Percentiles rank a stretch among this genome's conserved stretches.
phyloP scores from a whole-genome alignment of 2,888 invertebrate species.

The Nysson spinosus region DNA sequence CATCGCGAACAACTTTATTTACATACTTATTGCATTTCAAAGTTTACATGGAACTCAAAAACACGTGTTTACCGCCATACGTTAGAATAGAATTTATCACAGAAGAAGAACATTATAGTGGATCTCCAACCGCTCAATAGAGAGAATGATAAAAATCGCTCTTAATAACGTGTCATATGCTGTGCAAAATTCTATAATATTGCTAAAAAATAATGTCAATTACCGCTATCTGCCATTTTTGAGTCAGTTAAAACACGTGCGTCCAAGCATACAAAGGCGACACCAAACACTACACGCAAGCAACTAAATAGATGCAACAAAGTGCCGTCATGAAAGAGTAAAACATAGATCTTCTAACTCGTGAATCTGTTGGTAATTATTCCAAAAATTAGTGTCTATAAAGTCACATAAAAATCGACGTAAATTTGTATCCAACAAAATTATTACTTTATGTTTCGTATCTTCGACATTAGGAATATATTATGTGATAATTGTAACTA shows the following conservation, averaged over 20 bases:
- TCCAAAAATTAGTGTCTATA: too few species aligned
- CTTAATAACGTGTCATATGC: background rate
- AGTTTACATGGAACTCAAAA: conserved; percentile 7
- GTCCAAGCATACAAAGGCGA: conserved; percentile 8
- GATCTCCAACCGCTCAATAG: background rate
- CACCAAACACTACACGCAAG: too few species aligned
- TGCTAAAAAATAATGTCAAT: conserved; percentile 36
- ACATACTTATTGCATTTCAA: too few species aligned
- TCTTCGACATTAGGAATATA: too few species aligned
- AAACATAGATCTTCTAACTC: background rate
- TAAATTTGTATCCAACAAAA: too few species aligned
- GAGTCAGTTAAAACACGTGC: conserved; percentile 50
- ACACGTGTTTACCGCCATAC: conserved; percentile 63
- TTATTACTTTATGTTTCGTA: too few species aligned
- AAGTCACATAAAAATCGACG: too few species aligned
- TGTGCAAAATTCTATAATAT: background rate
- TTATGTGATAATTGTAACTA: too few species aligned
- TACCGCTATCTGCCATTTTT: conserved; percentile 70
- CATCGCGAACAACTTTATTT: too few species aligned
- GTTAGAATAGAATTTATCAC: conserved; percentile 36
- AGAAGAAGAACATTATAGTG: conserved; percentile 11
- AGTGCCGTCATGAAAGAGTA: background rate
- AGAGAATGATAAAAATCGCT: background rate
- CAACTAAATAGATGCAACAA: too few species aligned
- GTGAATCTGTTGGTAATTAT: too few species aligned